Conservation (phyloP, 2,888 invertebrate genomes). For the Elysia crispata region DNA sequence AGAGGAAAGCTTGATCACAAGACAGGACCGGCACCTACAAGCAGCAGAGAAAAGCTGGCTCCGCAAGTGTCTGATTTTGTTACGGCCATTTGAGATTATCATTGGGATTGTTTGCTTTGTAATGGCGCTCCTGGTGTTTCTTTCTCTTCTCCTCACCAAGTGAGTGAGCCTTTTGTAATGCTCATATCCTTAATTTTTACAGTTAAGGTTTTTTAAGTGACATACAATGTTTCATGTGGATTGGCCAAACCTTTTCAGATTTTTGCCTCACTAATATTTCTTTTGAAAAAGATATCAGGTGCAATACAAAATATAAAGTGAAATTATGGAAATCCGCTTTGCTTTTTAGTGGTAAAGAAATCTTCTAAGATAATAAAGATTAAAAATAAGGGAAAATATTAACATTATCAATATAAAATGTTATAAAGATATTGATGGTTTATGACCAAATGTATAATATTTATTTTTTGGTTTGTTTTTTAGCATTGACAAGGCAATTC, state of each 20-base stretch:
- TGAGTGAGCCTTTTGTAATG: conserved; percentile 61
- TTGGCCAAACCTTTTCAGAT: no score
- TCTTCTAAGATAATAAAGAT: no score
- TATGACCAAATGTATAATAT: no score
- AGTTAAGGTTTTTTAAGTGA: no score
- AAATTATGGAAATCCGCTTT: no score
- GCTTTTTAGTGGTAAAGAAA: no score
- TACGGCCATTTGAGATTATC: conserved; percentile 76
- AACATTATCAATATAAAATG: background rate
- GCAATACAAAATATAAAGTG: no score
- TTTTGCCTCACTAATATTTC: no score
- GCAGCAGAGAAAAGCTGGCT: conserved; percentile 67
- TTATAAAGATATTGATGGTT: background rate
- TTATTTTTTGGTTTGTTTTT: background rate
- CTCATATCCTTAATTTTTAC: no score
- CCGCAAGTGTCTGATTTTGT: conserved; percentile 68
- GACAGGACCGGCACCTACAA: conserved; percentile 72
- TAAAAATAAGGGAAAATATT: no score
- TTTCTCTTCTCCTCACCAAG: conserved; percentile 77
- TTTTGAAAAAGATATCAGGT: no score
- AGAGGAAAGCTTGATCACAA: conserved; percentile 70
- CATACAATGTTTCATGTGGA: no score
- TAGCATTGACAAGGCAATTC: conserved; percentile 78
- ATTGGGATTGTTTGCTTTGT: conserved; percentile 73
- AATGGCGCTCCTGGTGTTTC: conserved; percentile 74